Base-by-base conservation (phyloP, 2,888 invertebrate species). In the Plutella xylostella region DNA sequence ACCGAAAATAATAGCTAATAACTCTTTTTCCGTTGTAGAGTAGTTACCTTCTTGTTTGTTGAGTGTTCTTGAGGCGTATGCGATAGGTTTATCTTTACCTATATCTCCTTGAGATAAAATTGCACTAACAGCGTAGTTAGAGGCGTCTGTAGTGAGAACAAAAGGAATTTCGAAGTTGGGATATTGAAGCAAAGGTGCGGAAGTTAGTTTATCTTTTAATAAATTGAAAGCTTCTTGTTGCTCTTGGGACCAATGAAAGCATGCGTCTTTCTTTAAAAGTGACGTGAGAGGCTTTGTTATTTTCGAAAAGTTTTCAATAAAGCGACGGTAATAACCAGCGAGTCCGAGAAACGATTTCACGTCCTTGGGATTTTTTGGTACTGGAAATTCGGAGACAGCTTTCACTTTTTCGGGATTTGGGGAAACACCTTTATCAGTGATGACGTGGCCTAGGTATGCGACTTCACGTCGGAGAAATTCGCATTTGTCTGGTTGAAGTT, bases 381-480 rank as follows among this genome's bases (percentile, higher is more conserved):
- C 52, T 6, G 57, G 55, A 21, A 45, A 57, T 6, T 55, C 48
- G 0, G 50, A 3, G 7, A 58, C 56, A 0, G 55, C 53, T 11
- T 49, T 21, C 0, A 57, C 53, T 28, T 61, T 58, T 9, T 48
- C 55, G 2, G 58, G 58, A 22, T 61, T 56, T 1, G 56, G 51
- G 3, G 49, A 50, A 2, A 61, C 30, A 2, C 19, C 17, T 43
- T 62, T n/a, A 2, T 19, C 17, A 44, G 62, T 57, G 0, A 74
- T 58, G 7, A 55, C 28, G 43, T 63, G 64, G 1, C 68, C 66
- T 4, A 71, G 46, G 45, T 60, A 64, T 33, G 53, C 51, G 2
- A 71, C 21, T 21, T 54, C 35, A 5, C 47, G 42, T 21, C 41
- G 18, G 46, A 54, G 56, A 47, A 62, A 60, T 1, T 47, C 1